Conservation (phyloP, 2,888 invertebrate species). For the Drosophila sordidapex region DNA sequence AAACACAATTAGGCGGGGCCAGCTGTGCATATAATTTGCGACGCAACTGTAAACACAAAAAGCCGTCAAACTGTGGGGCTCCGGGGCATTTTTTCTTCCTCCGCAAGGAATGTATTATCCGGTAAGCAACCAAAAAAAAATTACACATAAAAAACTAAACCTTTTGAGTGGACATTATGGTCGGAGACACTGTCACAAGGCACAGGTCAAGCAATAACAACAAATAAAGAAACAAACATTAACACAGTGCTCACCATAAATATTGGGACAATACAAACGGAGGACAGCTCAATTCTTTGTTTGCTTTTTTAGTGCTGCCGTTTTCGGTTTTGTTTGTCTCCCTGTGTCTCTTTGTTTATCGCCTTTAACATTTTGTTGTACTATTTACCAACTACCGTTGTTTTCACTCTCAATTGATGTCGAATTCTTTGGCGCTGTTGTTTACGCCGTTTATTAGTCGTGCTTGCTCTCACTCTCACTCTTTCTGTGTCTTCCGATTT, state of each 20-base stretch:
- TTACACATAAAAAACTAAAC: not conserved
- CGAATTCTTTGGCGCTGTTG: conserved; percentile 46
- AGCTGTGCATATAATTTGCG: conserved; percentile 65
- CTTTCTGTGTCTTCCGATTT: conserved; percentile 40
- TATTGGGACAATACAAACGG: conserved; percentile 41
- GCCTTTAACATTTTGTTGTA: conserved; percentile 17
- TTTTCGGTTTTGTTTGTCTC: conserved; percentile 29
- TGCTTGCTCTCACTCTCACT: conserved; percentile 26
- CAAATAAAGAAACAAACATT: conserved; percentile 38
- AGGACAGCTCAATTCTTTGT: conserved; percentile 52
- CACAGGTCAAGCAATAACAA: conserved; percentile 12
- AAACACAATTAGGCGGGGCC: conserved; percentile 23
- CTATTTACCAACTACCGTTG: conserved; percentile 41
- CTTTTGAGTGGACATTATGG: conserved; percentile 13
- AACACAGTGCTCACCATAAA: conserved; percentile 53
- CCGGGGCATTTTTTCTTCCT: conserved; percentile 97
- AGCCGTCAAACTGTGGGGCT: conserved; percentile 98
- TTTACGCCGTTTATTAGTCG: conserved; percentile 15
- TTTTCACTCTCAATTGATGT: conserved; percentile 65
- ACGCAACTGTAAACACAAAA: conserved; percentile 79
- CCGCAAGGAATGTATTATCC: conserved; percentile 98
- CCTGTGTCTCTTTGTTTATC: not conserved
- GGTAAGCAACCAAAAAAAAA: conserved; percentile 87
- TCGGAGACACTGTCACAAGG: conserved; percentile 3
- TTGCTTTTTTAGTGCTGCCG: conserved; percentile 38